Evolutionary conservation across 2,888 invertebrate genomes (phyloP).

Genomic region (Bombyx huttoni): DNA sequence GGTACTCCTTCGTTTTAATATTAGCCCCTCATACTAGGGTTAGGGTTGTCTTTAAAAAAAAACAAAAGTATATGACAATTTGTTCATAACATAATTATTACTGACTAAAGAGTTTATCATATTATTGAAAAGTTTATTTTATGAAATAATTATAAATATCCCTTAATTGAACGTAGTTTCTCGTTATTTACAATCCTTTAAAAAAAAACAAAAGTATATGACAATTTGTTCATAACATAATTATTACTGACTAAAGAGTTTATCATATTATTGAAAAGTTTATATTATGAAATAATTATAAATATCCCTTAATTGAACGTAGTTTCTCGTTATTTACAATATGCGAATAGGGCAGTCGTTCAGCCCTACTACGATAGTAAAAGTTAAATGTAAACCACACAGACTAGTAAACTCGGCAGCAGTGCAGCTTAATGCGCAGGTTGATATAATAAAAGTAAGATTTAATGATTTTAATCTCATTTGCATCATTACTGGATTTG

Average conservation of each 20-base stretch:
- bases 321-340: too few relatives aligned
- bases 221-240: background rate
- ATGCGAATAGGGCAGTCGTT: too few relatives aligned
- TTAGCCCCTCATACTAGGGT: constrained; percentile 1
- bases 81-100: background rate
- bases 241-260: background rate
- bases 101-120: background rate
- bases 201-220: background rate
- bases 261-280: background rate
- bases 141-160: too few relatives aligned
- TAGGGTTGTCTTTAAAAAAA: background rate
- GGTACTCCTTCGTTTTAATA: constrained; percentile 24
- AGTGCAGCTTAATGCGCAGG: constrained; percentile 36
- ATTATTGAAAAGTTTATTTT: background rate
- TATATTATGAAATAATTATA: too few relatives aligned
- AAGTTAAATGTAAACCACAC: constrained; percentile 25
- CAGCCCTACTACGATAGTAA: constrained; percentile 20
- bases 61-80: background rate
- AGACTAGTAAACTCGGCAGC: constrained; percentile 28
- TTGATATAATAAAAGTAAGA: constrained; percentile 42
- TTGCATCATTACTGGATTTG: constrained; percentile 23
- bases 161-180: too few relatives aligned
- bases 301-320: too few relatives aligned
- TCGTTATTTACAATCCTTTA: too few relatives aligned
- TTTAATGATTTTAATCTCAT: constrained; percentile 35